A percentile compares a stretch with the other conserved stretches of the same genome.
Evolutionary conservation across 2,888 invertebrate genomes (phyloP).

Genomic region (Neoscelio sp.): DNA sequence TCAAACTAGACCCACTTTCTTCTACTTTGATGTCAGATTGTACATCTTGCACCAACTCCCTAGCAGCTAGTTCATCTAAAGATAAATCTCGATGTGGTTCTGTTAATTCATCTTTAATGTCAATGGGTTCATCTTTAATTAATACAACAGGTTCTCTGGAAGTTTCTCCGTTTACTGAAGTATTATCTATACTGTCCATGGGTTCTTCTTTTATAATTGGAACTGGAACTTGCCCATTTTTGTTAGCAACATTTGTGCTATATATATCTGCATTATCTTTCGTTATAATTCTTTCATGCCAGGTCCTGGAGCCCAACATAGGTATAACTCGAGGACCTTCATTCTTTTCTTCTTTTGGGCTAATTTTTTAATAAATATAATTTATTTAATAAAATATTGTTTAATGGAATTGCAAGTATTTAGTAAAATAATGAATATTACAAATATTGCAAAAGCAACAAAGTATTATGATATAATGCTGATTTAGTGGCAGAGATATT

Average conservation of each 20-base stretch:
- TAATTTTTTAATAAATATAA: slow-evolving; percentile 78
- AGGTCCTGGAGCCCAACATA: slow-evolving; percentile 82
- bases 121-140: slow-evolving; percentile 54
- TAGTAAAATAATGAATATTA: too few relatives aligned
- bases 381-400: slow-evolving; percentile 32
- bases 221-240: slow-evolving; percentile 22
- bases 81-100: slow-evolving; percentile 76
- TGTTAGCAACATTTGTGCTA: slow-evolving; percentile 72
- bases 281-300: slow-evolving; percentile 83
- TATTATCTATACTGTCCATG: slow-evolving; percentile 27
- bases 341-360: slow-evolving; percentile 84
- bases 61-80: slow-evolving; percentile 89
- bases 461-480: too few relatives aligned
- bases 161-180: slow-evolving; percentile 59
- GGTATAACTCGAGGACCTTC: slow-evolving; percentile 87
- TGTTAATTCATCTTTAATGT: slow-evolving; percentile 72
- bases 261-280: slow-evolving; percentile 83
- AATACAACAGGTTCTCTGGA: slow-evolving; percentile 42
- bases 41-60: slow-evolving; percentile 88
- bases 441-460: too few relatives aligned
- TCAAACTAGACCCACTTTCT: slow-evolving; percentile 81
- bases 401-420: neutral
- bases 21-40: slow-evolving; percentile 77
- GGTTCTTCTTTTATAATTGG: slow-evolving; percentile 69
- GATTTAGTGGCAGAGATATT: too few relatives aligned